Evolutionary conservation across 2,888 invertebrate species (phyloP), one percentile per base, ranked within the genome.

Genomic region (Pocota personata): DNA sequence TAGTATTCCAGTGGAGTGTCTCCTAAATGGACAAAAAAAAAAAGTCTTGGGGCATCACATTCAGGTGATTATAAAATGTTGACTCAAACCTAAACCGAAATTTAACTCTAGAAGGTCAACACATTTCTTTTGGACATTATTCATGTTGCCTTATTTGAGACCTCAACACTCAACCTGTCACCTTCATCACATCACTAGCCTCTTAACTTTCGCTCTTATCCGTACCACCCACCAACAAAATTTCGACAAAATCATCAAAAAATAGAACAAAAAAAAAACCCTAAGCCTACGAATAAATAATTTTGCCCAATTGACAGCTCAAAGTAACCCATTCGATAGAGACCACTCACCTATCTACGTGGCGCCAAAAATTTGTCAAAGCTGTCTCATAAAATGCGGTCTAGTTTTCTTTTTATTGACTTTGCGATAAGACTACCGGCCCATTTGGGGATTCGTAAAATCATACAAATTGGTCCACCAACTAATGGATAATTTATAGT

Each of bases 281-380:
- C 1, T 40, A 40, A n/a, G n/a, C 14, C 40, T 14, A 14, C 21
- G 3, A 19, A 21, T 21, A 48, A 48, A 48, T 48, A 48, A 50
- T 21, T 50, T 50, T 27, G 24, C 6, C 24, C n/a, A 50, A n/a
- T 8, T 50, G 50, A 50, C 50, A 50, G 24, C 12, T 24, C 50
- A 50, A 50, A 50, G 50, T 24, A n/a, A 27, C 50, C n/a, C 24
- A 50, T 50, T 50, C 27, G 50, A 50, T 27, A 50, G 50, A 24
- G 27, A 27, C 19, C 57, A 35, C 57, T 32, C 57, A 35, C 35
- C 19, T 19, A 35, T 32, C 37, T 12, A 24, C 32, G 35, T 72
- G 72, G 72, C 72, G 72, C 72, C 72, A 72, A 72, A 72, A 46
- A 35, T 46, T 60, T 35, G 48, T 72, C 72, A 60, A 48, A 32